Base-by-base conservation (phyloP, 2,113 vertebrate species). In the Cygnus atratus region DNA sequence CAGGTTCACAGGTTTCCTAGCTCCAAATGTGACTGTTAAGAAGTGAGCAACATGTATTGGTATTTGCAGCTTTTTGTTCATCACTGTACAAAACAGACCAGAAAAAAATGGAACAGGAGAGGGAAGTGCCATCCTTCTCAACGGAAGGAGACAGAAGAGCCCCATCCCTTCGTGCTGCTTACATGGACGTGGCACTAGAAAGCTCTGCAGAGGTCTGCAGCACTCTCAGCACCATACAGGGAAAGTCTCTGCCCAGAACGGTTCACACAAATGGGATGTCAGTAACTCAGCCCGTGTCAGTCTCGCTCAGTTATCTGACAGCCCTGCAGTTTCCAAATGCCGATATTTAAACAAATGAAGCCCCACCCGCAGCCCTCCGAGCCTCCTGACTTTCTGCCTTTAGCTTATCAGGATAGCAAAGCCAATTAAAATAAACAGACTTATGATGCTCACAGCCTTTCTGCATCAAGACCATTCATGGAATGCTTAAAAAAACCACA, bases 371-470 rank as follows among this genome's bases (percentile, higher is more conserved):
- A 83, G 89, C 70, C 57, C 75, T 52, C n/a, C 4, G 57, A 96
- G 88, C 61, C 1, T 44, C 63, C 68, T 5, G 67, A 37, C 76
- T 13, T 84, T 73, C 74, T 84, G 93, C 85, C 84, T 61, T 41
- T 1, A 58, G 62, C 84, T 79, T 65, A 68, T 88, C n/a, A 28
- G 77, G 87, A 87, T 3, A 94, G 75, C 84, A 91, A 96, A 94
- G 90, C 90, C 95, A 95, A 95, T 95, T 96, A 96, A 97, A 95
- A 85, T 44, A 58, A 88, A 94, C 87, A 94, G 93, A 90, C 68
- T 87, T 82, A 93, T 4, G 76, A 63, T 54, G 94, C 88, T 93
- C 46, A 31, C n/a, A 78, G 89, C 28, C 65, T 43, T 87, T 77
- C 70, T 55, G 55, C 71, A 90, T 8, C 4, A 2, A 70, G 50